Conservation (phyloP, 35 echinoderm and acorn worm genomes). For the Heliocidaris tuberculata region DNA sequence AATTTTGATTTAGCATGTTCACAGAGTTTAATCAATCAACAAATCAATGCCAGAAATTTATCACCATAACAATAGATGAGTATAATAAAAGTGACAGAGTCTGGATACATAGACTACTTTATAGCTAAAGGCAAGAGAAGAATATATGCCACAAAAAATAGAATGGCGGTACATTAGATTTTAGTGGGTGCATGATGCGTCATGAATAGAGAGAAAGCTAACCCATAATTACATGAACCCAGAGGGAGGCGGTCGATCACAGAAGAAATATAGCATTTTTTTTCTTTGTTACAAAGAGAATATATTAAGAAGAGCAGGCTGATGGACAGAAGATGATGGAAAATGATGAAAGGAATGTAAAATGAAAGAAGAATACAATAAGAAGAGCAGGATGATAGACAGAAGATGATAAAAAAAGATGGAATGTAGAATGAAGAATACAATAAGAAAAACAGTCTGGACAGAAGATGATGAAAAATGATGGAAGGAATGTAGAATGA, state of each 20-base stretch:
- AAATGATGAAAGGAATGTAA: not conserved
- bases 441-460: no score
- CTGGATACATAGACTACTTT: not conserved
- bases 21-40: no score
- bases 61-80: no score
- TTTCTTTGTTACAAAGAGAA: not conserved
- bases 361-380: no score
- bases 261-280: not conserved
- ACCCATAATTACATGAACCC: not conserved
- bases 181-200: not conserved
- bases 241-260: not conserved
- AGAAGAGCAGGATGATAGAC: no score
- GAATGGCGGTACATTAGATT: constrained; percentile 15
- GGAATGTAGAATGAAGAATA: no score
- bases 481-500: no score
- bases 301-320: not conserved
- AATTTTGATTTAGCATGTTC: no score
- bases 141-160: not conserved
- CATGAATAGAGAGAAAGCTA: constrained; percentile 11
- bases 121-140: not conserved
- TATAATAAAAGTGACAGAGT: no score
- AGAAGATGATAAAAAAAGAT: no score
- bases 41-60: no score
- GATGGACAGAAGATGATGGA: not conserved
- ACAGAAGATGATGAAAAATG: no score